Base-by-base conservation (phyloP, 2,888 invertebrate species). In the Melitaea athalia region DNA sequence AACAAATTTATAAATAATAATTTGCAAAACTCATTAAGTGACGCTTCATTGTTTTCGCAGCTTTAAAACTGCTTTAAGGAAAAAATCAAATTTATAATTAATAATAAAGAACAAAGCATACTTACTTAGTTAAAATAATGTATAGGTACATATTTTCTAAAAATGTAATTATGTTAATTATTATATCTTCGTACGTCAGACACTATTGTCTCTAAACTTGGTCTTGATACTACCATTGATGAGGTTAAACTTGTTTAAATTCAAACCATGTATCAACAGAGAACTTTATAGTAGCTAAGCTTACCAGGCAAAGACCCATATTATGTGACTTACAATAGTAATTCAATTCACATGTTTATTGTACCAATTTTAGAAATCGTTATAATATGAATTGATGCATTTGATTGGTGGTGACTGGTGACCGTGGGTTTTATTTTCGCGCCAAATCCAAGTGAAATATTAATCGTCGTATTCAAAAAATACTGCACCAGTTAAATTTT, bases 231-330 rank as follows among this genome's bases (percentile, higher is more conserved):
- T 8, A 38, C 15, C 10, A 67, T 47, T 14, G 45, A 45, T 14
- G 60, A 45, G 53, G 55, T 49, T 55, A 45, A 62, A 17, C 24
- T 14, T 14, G 55, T 67, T 62, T 24, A 62, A 62, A 67, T 67
- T 67, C 66, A 67, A 38, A n/a, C 31, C 62, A 57, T 11, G 55
- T 42, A 14, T 49, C 10, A 42, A 15, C 15, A 15, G 15, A 57
- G 4, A 38, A 42, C n/a, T 42, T 57, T 15, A n/a, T 33, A 10
- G 15, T 42, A 10, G 7, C 38, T 57, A 15, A 42, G 15, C n/a
- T 11, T 15, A 24, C 17, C 15, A 42, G n/a, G 33, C 33, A n/a
- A 33, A 33, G 31, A 14, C 31, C 47, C 47, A 31, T 31, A 14
- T 14, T 31, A 55, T 31, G 14, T 55, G 33, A 55, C 11, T 14